phyloP scores from a whole-genome alignment of 2,113 vertebrate species.

The Syrrhaptes paradoxus region DNA sequence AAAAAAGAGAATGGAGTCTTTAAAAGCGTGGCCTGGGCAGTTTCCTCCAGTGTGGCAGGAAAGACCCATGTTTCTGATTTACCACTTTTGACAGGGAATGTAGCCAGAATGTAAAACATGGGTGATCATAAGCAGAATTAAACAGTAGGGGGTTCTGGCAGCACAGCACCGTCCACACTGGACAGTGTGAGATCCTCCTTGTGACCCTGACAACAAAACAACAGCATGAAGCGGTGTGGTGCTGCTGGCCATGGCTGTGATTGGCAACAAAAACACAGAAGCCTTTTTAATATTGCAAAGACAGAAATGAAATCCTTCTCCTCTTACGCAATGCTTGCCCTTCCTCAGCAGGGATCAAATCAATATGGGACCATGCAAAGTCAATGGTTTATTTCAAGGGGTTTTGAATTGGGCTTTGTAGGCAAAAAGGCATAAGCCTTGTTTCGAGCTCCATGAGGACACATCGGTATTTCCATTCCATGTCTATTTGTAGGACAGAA shows the following conservation, averaged over 20 bases:
- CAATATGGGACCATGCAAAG: slow-evolving; percentile 10
- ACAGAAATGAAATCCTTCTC: slow-evolving; percentile 12
- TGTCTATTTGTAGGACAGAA: background rate
- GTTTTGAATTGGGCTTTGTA: slow-evolving; percentile 46
- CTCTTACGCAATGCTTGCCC: slow-evolving; percentile 3
- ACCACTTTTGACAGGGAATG: background rate
- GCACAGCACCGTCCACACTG: background rate
- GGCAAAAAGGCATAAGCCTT: slow-evolving; percentile 11
- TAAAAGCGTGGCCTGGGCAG: background rate
- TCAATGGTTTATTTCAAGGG: slow-evolving; percentile 42
- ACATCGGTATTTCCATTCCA: background rate
- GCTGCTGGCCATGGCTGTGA: background rate
- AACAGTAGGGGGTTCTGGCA: background rate
- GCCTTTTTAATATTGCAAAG: slow-evolving; percentile 38
- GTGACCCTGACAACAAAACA: background rate
- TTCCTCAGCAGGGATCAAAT: slow-evolving; percentile 35
- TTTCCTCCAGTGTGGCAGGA: background rate
- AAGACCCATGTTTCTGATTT: background rate
- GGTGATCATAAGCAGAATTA: background rate
- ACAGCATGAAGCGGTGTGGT: background rate
- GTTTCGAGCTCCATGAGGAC: background rate
- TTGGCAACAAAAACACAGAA: background rate
- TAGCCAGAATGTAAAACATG: background rate
- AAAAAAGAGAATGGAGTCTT: background rate
- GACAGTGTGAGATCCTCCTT: background rate